A percentile compares a stretch with the other conserved stretches of the same genome.
phyloP scores from a whole-genome alignment of 64 coral and sea anemone species.

The Acropora yongei region DNA sequence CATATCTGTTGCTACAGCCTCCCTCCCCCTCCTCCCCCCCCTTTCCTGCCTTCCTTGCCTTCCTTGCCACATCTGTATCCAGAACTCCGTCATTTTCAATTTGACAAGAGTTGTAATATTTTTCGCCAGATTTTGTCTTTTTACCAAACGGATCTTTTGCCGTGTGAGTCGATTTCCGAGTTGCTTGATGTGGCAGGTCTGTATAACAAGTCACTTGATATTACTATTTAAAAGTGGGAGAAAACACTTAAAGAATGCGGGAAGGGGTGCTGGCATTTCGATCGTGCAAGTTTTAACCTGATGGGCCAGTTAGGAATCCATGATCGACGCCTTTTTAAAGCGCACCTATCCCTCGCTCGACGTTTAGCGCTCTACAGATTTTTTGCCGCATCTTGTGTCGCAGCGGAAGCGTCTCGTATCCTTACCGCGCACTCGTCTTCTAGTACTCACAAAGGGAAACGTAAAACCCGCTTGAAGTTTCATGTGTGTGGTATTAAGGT shows the following conservation, averaged over 20 bases:
- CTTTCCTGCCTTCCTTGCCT: not conserved
- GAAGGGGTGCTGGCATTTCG: not conserved
- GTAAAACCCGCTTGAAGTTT: too few species aligned
- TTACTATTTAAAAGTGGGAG: not conserved
- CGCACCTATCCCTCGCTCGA: too few species aligned
- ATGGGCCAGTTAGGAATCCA: too few species aligned
- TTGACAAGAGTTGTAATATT: not conserved
- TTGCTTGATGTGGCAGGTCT: conserved; percentile 94
- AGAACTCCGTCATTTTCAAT: not conserved
- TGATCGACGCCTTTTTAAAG: too few species aligned
- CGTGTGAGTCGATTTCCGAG: conserved; percentile 81
- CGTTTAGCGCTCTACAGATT: too few species aligned
- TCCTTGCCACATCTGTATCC: not conserved
- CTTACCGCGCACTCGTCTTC: too few species aligned
- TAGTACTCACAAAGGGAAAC: too few species aligned
- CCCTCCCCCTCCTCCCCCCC: too few species aligned
- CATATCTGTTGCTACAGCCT: too few species aligned
- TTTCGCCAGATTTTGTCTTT: conserved; percentile 78
- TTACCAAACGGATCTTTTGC: conserved; percentile 94
- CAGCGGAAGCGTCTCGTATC: too few species aligned
- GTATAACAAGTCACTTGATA: not conserved
- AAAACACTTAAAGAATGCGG: not conserved
- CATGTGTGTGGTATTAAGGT: not conserved
- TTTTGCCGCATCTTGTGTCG: too few species aligned
- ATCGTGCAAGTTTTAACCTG: not conserved